Evolutionary conservation across 2,797 vertebrate species (phyloP).

Genomic region (Nannoperca obscura): DNA sequence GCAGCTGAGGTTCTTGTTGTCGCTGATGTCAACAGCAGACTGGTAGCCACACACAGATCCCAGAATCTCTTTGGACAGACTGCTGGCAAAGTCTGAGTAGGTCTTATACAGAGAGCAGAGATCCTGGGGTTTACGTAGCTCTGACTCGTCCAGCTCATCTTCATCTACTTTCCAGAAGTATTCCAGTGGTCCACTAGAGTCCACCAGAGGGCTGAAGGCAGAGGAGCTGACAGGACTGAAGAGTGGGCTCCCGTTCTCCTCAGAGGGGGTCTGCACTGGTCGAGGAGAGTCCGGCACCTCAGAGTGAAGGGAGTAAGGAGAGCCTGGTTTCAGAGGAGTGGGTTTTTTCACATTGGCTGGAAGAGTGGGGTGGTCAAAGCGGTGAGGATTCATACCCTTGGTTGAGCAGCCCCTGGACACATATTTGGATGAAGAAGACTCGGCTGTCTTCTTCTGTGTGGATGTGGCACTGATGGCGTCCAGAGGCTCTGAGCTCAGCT

Average conservation of each 20-base stretch:
- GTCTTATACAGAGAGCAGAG: slow-evolving; percentile 85
- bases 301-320: slow-evolving; percentile 87
- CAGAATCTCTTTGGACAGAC: slow-evolving; percentile 92
- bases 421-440: slow-evolving; percentile 75
- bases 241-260: slow-evolving; percentile 89
- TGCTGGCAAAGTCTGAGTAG: slow-evolving; percentile 93
- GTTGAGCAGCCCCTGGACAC: slow-evolving; percentile 82
- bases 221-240: slow-evolving; percentile 96
- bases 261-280: slow-evolving; percentile 87
- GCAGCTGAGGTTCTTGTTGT: slow-evolving; percentile 88
- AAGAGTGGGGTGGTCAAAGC: slow-evolving; percentile 91
- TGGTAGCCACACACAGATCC: slow-evolving; percentile 90
- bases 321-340: slow-evolving; percentile 95
- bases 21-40: slow-evolving; percentile 83
- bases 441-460: slow-evolving; percentile 76
- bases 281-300: slow-evolving; percentile 92
- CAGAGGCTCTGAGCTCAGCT: slow-evolving; percentile 79
- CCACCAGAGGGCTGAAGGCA: slow-evolving; percentile 94
- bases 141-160: slow-evolving; percentile 69
- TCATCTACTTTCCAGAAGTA: slow-evolving; percentile 88
- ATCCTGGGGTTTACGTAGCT: slow-evolving; percentile 85
- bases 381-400: slow-evolving; percentile 94
- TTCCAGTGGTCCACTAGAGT: slow-evolving; percentile 85
- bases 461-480: slow-evolving; percentile 76
- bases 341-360: slow-evolving; percentile 96